Evolutionary conservation across 1,140 invertebrate species (phyloP).

Genomic region (Gryllus bimaculatus): DNA sequence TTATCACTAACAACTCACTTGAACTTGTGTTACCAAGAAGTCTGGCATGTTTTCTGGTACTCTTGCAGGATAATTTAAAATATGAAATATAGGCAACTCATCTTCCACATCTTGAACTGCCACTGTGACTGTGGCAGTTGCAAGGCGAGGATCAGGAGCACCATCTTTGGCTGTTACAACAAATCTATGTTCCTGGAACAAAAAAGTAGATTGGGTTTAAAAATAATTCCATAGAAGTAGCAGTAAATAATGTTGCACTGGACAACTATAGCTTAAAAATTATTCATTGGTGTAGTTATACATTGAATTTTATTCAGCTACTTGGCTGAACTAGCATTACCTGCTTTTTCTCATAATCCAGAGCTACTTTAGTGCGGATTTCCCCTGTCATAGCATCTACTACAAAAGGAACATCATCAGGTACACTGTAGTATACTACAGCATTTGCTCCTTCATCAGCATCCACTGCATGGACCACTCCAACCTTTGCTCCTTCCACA

Average conservation of each 20-base stretch:
- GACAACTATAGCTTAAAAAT: neutral
- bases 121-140: conserved; percentile 78
- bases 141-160: conserved; percentile 70
- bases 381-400: conserved; percentile 71
- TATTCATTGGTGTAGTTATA: neutral
- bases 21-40: conserved; percentile 63
- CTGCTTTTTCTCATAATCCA: conserved; percentile 76
- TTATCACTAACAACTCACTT: conserved; percentile 26
- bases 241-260: too few species aligned
- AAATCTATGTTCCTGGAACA: conserved; percentile 60
- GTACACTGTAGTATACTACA: conserved; percentile 51
- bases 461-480: conserved; percentile 38
- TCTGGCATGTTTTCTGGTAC: conserved; percentile 77
- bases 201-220: conserved; percentile 12
- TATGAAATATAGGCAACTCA: conserved; percentile 71
- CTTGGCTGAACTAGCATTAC: conserved; percentile 39
- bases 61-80: conserved; percentile 57
- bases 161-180: conserved; percentile 82
- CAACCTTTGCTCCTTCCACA: conserved; percentile 44
- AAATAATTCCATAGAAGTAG: neutral
- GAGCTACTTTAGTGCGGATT: conserved; percentile 59
- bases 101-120: conserved; percentile 70
- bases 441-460: conserved; percentile 63
- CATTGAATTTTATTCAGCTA: neutral
- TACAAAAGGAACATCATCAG: conserved; percentile 63